phyloP scores from a whole-genome alignment of 1,140 invertebrate genomes.

The Drosophila sucinea region DNA sequence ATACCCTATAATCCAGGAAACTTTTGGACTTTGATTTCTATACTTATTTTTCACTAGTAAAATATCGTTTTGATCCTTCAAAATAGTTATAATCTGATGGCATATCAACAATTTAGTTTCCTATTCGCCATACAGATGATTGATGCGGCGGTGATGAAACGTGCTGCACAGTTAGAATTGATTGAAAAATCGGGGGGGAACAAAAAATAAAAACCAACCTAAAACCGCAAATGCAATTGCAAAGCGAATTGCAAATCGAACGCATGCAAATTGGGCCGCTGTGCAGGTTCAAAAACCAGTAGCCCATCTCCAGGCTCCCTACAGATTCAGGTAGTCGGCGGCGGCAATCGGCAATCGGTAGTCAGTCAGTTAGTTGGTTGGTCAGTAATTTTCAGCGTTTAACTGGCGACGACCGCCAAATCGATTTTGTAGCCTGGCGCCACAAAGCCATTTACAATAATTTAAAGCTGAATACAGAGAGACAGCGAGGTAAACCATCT shows the following conservation, averaged over 20 bases:
- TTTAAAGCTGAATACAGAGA: slow-evolving; percentile 52
- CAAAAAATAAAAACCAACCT: slow-evolving; percentile 33
- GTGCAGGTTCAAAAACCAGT: slow-evolving; percentile 58
- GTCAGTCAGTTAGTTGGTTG: slow-evolving; percentile 5
- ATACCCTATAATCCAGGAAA: no score
- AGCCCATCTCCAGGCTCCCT: slow-evolving; percentile 21
- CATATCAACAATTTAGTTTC: background rate
- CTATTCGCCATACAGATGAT: background rate
- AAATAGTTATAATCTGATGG: background rate
- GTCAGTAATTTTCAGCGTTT: slow-evolving; percentile 72
- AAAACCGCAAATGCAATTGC: slow-evolving; percentile 78
- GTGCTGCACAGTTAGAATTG: slow-evolving; percentile 73
- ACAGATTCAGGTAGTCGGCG: background rate
- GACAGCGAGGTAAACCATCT: background rate
- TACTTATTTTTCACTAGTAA: no score
- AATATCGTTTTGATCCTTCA: background rate
- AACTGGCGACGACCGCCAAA: slow-evolving; percentile 77
- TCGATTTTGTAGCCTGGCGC: slow-evolving; percentile 74
- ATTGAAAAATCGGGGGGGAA: slow-evolving; percentile 52
- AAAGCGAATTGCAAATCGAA: slow-evolving; percentile 76
- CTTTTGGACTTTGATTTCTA: no score
- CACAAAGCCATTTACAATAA: slow-evolving; percentile 72
- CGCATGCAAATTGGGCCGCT: slow-evolving; percentile 73
- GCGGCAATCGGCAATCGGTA: background rate
- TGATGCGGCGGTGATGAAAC: background rate